Evolutionary conservation across 2,888 invertebrate genomes (phyloP), one percentile per base, ranked within the genome.

Genomic region (Itoplectis maculator): DNA sequence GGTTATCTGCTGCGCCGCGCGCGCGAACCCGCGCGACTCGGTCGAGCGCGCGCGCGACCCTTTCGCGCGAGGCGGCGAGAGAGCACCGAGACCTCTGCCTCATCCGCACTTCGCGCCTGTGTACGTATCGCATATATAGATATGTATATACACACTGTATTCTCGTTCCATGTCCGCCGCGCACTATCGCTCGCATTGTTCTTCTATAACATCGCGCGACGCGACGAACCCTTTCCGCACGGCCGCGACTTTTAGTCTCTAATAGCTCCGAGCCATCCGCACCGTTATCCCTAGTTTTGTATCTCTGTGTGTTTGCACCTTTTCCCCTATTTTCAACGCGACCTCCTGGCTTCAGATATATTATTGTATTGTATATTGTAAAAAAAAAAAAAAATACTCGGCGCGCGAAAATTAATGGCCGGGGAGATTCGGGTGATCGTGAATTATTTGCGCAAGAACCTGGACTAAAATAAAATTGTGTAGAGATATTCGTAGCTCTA

Each of bases 1-100:
- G 23, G 82, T 82, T 82, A 82, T 82, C 82, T 49, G 65, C 65
- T 54, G 73, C 81, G 78, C n/a, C n/a, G n/a, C n/a, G n/a, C n/a
- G n/a, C n/a, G n/a, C n/a, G n/a, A n/a, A 81, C 66, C 81, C 78
- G 69, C 73, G 68, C 73, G 79, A 61, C 66, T 47, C 66, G 47
- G 47, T 66, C 73, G 73, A 70, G 61, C 69, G 69, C 73, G 73
- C 70, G 61, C 69, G 69, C 82, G 78, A 82, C 78, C 82, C 78
- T 70, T 78, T 70, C 74, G 74, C 77, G 66, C 72, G 76, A 70
- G 42, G 35, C 56, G 59, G 76, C 73, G 72, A 70, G 75, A 80
- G 65, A 68, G 65, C 59, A 68, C 23, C 54, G 13, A 54, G 79
- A 79, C 73, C 73, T 73, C 73, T 56, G 49, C 76, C 65, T 37